phyloP scores from a whole-genome alignment of 2,888 invertebrate species.

The Gymnocheta viridis region DNA sequence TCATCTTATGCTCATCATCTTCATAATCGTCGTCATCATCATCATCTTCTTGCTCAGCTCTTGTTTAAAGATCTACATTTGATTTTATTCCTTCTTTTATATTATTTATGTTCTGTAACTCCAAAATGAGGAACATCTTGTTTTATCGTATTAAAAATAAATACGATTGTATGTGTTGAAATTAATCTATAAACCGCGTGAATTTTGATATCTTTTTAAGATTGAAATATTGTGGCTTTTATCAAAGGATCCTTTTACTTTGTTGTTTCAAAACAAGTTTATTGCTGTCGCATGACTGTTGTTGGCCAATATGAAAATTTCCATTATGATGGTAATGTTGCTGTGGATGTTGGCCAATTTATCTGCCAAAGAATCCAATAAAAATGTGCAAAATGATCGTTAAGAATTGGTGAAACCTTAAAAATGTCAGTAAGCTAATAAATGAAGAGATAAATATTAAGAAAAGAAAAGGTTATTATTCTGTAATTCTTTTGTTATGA shows the following conservation, averaged over 20 bases:
- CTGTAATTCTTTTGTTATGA: slow-evolving; percentile 41
- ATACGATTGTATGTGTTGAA: slow-evolving; percentile 57
- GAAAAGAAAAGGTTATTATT: slow-evolving; percentile 37
- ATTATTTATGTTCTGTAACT: neutral
- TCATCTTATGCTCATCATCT: slow-evolving; percentile 26
- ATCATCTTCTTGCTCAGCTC: neutral
- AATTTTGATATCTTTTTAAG: slow-evolving; percentile 73
- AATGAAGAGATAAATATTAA: slow-evolving; percentile 65
- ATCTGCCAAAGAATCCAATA: slow-evolving; percentile 54
- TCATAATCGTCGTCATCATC: slow-evolving; percentile 2
- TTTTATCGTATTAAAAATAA: neutral
- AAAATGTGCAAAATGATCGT: slow-evolving; percentile 53
- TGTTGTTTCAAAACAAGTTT: slow-evolving; percentile 60
- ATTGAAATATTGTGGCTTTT: slow-evolving; percentile 70
- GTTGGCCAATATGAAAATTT: neutral
- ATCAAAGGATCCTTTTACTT: slow-evolving; percentile 69
- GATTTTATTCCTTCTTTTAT: slow-evolving; percentile 6
- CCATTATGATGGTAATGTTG: slow-evolving; percentile 5
- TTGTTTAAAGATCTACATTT: slow-evolving; percentile 34
- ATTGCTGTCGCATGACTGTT: slow-evolving; percentile 10
- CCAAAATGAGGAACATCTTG: neutral
- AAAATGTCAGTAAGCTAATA: slow-evolving; percentile 68
- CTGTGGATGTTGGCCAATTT: slow-evolving; percentile 46
- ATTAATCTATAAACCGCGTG: slow-evolving; percentile 74
- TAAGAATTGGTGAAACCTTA: slow-evolving; percentile 63